These are phyloP conservation scores for Mesocricetus auratus DNA, from an alignment of 2,113 vertebrate genomes.

Conservation along the genomic window DNA sequence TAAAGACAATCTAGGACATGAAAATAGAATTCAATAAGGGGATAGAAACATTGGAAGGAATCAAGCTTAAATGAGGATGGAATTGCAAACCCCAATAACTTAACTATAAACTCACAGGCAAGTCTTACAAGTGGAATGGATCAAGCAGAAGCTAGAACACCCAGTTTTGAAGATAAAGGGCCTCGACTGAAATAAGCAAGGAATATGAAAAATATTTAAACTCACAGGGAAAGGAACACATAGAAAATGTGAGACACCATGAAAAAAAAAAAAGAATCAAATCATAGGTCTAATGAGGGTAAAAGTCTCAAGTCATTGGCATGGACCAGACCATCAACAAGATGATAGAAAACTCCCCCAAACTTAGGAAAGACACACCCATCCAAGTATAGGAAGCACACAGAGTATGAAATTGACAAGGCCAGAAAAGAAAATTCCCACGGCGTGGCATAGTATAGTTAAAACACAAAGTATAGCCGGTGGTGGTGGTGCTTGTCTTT, in stretches of 20 bases:
- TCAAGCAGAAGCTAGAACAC: not conserved
- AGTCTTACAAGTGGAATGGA: not conserved
- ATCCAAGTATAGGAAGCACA: not conserved
- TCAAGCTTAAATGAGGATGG: not conserved
- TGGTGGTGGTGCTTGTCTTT: too few relatives aligned
- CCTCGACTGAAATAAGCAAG: not conserved
- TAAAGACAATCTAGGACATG: not conserved
- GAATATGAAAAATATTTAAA: not conserved
- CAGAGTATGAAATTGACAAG: not conserved
- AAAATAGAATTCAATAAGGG: not conserved
- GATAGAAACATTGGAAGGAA: not conserved
- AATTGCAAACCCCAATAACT: not conserved
- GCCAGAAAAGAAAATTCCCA: not conserved
- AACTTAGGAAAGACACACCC: not conserved
- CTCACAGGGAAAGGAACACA: not conserved
- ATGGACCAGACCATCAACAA: not conserved
- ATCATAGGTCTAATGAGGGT: not conserved
- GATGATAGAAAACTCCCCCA: not conserved
- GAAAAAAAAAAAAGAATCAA: not conserved
- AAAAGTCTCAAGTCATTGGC: not conserved
- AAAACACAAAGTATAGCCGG: too few relatives aligned
- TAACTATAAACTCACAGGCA: not conserved
- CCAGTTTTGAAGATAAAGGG: not conserved
- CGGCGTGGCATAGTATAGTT: not conserved
- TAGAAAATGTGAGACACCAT: not conserved